A percentile compares a stretch with the other conserved stretches of the same genome.
Evolutionary conservation across 2,113 vertebrate species (phyloP).

Genomic region (Carettochelys insculpta): DNA sequence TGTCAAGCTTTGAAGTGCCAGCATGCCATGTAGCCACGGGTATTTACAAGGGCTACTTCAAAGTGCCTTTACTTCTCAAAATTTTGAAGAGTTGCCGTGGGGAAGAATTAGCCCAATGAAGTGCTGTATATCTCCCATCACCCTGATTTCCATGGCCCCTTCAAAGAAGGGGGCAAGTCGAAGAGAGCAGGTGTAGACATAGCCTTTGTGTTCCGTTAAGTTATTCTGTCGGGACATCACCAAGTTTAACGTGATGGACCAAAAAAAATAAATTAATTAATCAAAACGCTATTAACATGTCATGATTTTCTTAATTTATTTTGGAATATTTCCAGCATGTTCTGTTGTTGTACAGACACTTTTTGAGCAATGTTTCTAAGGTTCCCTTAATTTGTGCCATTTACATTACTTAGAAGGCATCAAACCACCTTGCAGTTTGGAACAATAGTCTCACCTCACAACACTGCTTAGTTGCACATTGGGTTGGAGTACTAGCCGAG

Average conservation of each 20-base stretch:
- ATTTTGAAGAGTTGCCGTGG: no score
- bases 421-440: background rate
- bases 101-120: no score
- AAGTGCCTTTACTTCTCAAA: no score
- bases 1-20: no score
- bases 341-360: background rate
- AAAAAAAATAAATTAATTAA: background rate
- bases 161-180: no score
- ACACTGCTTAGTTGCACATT: background rate
- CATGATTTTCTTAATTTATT: background rate
- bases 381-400: background rate
- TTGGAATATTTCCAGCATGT: background rate
- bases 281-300: background rate
- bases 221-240: background rate
- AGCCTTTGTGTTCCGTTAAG: background rate
- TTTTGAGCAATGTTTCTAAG: background rate
- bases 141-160: no score
- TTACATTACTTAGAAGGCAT: background rate
- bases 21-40: no score
- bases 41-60: no score
- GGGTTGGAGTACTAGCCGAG: background rate
- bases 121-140: no score
- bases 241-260: background rate
- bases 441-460: accelerated
- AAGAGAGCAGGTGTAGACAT: no score